A percentile compares a stretch with the other conserved stretches of the same genome.
Conservation (phyloP, 2,797 vertebrate genomes). For the Phaenicophaeus curvirostris region DNA sequence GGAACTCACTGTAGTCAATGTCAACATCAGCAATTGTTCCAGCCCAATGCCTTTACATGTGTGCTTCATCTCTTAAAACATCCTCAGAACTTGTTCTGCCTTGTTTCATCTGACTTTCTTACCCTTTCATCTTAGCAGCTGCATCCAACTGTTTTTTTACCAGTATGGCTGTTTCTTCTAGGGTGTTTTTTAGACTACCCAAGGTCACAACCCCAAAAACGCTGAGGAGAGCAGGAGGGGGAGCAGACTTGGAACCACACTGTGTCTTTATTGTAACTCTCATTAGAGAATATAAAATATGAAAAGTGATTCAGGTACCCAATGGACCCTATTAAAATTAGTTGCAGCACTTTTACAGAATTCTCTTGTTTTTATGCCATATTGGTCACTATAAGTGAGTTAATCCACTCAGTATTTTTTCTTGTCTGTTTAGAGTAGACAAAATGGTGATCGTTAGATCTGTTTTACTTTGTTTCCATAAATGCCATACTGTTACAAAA, state of each 20-base stretch:
- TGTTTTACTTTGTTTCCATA: not conserved
- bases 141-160: not conserved
- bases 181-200: not conserved
- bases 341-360: not conserved
- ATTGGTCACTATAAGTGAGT: not conserved
- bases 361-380: not conserved
- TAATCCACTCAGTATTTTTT: not conserved
- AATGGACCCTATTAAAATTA: not conserved
- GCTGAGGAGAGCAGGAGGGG: accelerated
- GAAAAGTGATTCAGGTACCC: not conserved
- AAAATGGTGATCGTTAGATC: not conserved
- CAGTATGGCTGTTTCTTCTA: not conserved
- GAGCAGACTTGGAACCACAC: not conserved
- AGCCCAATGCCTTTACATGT: not conserved
- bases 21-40: not conserved
- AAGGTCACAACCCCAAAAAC: not conserved
- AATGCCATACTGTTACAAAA: not conserved
- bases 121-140: not conserved
- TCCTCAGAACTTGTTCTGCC: not conserved
- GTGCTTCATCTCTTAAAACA: not conserved
- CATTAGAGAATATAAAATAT: not conserved
- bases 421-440: not conserved
- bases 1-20: not conserved
- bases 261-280: not conserved
- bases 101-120: not conserved